Percentiles rank a stretch among this genome's conserved stretches.
Evolutionary conservation across 2,888 invertebrate species (phyloP).

Genomic region (Sialis fuliginosa): DNA sequence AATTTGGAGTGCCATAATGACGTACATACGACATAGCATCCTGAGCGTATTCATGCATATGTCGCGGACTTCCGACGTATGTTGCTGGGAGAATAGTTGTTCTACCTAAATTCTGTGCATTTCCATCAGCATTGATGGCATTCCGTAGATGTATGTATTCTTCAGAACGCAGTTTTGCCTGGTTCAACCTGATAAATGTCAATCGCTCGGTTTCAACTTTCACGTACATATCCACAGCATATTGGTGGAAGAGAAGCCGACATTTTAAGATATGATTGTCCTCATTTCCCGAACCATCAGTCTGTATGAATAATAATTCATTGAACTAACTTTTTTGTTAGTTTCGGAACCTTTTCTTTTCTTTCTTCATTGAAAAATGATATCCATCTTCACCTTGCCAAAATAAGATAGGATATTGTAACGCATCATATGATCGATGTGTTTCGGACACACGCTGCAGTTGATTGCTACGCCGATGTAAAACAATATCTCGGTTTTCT

Average conservation of each 20-base stretch:
- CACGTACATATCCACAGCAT: slow-evolving; percentile 20
- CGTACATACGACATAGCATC: slow-evolving; percentile 17
- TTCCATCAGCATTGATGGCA: slow-evolving; percentile 11
- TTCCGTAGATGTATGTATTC: slow-evolving; percentile 17
- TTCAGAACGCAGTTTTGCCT: slow-evolving; percentile 16
- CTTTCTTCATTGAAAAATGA: too few species aligned
- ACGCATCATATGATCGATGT: slow-evolving; percentile 18
- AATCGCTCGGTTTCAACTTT: slow-evolving; percentile 21
- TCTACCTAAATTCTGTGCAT: slow-evolving; percentile 14
- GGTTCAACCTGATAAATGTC: slow-evolving; percentile 16
- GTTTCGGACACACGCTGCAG: slow-evolving; percentile 14
- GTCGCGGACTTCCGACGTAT: slow-evolving; percentile 13
- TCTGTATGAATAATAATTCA: slow-evolving; percentile 14
- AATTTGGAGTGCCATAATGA: slow-evolving; percentile 16
- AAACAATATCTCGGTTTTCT: slow-evolving; percentile 18
- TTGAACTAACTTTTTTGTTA: slow-evolving; percentile 14
- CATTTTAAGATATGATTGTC: slow-evolving; percentile 13
- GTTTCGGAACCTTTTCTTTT: too few species aligned
- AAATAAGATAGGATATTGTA: slow-evolving; percentile 19
- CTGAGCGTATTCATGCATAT: slow-evolving; percentile 15
- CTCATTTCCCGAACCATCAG: slow-evolving; percentile 14
- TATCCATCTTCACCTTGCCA: slow-evolving; percentile 12
- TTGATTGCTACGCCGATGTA: slow-evolving; percentile 9
- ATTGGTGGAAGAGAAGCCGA: slow-evolving; percentile 18
- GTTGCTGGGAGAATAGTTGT: slow-evolving; percentile 16